Evolutionary conservation across 2,113 vertebrate species (phyloP), one percentile per base, ranked within the genome.

Genomic region (Camelus dromedarius): DNA sequence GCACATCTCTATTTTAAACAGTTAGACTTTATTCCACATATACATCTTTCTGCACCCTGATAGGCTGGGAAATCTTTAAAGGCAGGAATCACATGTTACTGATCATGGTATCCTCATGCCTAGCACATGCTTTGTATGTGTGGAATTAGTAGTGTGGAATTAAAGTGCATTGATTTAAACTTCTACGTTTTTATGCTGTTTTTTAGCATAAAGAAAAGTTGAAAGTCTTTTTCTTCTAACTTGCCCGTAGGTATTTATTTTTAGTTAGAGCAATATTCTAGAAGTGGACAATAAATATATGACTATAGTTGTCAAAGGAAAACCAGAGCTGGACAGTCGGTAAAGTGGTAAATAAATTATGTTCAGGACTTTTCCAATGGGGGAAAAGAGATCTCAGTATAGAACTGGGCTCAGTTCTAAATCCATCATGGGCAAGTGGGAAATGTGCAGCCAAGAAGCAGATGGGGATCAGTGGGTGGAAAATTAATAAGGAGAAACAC

Each of bases 231-330:
- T 72, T 77, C 54, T 94, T 58, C 24, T 89, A 60, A 66, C 13
- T 35, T 79, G 42, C 16, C 56, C 48, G 54, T 35, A 89, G 35
- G 50, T 62, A 89, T 81, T 85, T 91, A 85, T 69, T 91, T 95
- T 81, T 75, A 92, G 90, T 77, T 70, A 67, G 60, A 87, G 26
- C 58, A 62, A 8, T 79, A 73, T 89, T 79, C 54, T 76, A 66
- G 38, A 72, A 35, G 22, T 84, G 7, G n/a, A 80, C 19, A 90
- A 32, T 60, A 93, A 60, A n/a, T 60, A 67, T 48, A 14, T 35
- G 62, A 72, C 38, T 20, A 0, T 54, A 67, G 66, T 38, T 80
- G 58, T 26, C 4, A 48, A 76, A 90, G 50, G 56, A 66, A 62
- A 84, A 69, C 18, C 19, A 67, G 50, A 76, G 52, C 35, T 35